Percentiles rank a stretch among this genome's conserved stretches.
Conservation (phyloP, 2,797 vertebrate species). For the Nasua narica region DNA sequence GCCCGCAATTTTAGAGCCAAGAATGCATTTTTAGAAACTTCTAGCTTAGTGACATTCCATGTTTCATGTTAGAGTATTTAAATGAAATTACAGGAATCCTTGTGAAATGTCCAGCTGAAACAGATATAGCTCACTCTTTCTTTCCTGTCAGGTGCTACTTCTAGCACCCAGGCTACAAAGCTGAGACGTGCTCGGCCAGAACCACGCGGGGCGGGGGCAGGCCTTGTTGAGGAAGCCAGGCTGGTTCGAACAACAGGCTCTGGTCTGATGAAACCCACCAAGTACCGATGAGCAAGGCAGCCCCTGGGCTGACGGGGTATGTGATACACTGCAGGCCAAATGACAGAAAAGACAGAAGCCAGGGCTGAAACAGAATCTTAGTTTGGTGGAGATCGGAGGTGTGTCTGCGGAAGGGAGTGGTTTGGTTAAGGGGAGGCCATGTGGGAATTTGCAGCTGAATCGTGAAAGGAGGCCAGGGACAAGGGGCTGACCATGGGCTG, state of each 20-base stretch:
- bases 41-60: not conserved
- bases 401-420: not conserved
- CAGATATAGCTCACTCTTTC: not conserved
- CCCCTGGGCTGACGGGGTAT: fast-evolving
- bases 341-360: not conserved
- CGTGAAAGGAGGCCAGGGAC: not conserved
- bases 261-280: not conserved
- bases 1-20: not conserved
- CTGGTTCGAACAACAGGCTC: not conserved
- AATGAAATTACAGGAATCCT: not conserved
- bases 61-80: not conserved
- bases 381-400: not conserved
- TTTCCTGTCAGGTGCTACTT: not conserved
- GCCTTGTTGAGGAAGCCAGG: fast-evolving
- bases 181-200: not conserved
- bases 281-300: not conserved
- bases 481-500: not conserved
- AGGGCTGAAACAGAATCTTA: not conserved
- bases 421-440: not conserved
- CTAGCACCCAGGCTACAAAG: not conserved
- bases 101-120: no score
- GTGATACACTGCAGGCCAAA: not conserved
- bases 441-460: not conserved
- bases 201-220: not conserved
- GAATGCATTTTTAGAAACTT: not conserved